Evolutionary conservation across 2,888 invertebrate species (phyloP).

Genomic region (Amblyteles armatorius): DNA sequence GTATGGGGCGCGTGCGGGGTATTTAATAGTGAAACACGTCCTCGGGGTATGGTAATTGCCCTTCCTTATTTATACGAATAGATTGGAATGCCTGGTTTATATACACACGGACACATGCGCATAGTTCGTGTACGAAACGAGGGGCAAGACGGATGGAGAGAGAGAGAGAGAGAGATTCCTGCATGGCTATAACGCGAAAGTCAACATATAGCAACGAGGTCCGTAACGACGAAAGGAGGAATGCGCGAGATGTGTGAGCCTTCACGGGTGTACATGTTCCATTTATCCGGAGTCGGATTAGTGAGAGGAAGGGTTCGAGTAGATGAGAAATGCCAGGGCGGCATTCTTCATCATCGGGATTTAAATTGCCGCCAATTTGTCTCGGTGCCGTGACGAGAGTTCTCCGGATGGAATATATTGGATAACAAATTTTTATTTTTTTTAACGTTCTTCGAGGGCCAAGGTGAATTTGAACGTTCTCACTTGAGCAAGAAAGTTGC

Average conservation of each 20-base stretch:
- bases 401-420: neutral
- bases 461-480: neutral
- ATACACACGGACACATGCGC: neutral
- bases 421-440: neutral
- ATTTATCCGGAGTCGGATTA: slow-evolving; percentile 28
- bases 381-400: neutral
- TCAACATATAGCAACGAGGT: neutral
- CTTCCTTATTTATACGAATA: slow-evolving; percentile 77
- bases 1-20: slow-evolving; percentile 66
- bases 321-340: slow-evolving; percentile 1
- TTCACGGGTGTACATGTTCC: neutral
- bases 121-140: neutral
- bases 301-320: slow-evolving; percentile 3
- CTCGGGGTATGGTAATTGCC: slow-evolving; percentile 78
- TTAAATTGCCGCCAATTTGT: slow-evolving; percentile 8
- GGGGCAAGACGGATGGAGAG: neutral
- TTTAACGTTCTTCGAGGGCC: neutral
- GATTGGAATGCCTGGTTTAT: slow-evolving; percentile 50
- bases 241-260: slow-evolving; percentile 22
- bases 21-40: slow-evolving; percentile 77
- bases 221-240: slow-evolving; percentile 14
- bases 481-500: neutral
- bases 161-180: slow-evolving; percentile 9
- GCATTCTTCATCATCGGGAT: neutral
- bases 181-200: neutral